Conservation (phyloP, 2,888 invertebrate genomes). For the Ochropacha duplaris region DNA sequence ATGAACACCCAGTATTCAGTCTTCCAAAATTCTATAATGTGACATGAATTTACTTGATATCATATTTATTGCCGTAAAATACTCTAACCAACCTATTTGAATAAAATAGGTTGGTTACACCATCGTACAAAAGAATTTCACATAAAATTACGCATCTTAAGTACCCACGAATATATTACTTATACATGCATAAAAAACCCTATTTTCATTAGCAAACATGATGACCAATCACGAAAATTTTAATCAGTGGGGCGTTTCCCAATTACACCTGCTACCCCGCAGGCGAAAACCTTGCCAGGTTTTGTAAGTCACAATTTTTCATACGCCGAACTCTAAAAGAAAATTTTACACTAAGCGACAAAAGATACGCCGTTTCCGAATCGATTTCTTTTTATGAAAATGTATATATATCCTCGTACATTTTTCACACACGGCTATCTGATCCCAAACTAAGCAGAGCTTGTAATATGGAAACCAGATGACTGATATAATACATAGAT, state of each 20-base stretch:
- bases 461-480: too few species aligned
- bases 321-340: too few species aligned
- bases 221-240: conserved; percentile 46
- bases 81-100: conserved; percentile 18
- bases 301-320: too few species aligned
- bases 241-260: conserved; percentile 37
- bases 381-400: too few species aligned
- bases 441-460: too few species aligned
- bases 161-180: neutral
- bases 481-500: too few species aligned
- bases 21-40: neutral
- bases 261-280: conserved; percentile 33
- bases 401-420: too few species aligned
- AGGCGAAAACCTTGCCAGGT: too few species aligned
- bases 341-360: too few species aligned
- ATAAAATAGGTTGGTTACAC: neutral
- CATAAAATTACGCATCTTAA: conserved; percentile 21
- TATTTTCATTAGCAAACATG: conserved; percentile 35
- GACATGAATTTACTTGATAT: conserved; percentile 8
- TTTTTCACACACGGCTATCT: too few species aligned
- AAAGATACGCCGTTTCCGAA: too few species aligned
- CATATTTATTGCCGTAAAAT: conserved; percentile 11
- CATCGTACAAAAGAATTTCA: conserved; percentile 16
- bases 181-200: conserved; percentile 18
- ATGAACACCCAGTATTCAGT: neutral